Conservation (phyloP, 1,140 invertebrate species). For the Panagrolaimus sp. region DNA sequence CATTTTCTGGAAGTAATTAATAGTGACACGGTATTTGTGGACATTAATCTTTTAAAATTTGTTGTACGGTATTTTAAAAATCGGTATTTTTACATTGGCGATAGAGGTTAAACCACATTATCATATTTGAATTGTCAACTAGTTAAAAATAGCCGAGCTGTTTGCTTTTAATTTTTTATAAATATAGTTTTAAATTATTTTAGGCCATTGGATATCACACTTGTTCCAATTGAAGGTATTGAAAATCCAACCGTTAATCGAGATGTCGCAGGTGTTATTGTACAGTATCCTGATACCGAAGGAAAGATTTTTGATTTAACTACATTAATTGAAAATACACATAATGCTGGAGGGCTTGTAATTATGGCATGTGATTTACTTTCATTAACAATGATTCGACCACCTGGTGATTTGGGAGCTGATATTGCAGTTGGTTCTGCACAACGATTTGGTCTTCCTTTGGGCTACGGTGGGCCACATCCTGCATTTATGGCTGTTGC, state of each 20-base stretch:
- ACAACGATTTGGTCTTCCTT: conserved; percentile 82
- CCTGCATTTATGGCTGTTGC: conserved; percentile 78
- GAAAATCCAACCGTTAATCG: conserved; percentile 72
- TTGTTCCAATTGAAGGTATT: conserved; percentile 68
- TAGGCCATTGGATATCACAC: conserved; percentile 71
- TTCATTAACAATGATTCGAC: conserved; percentile 46
- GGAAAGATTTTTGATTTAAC: conserved; percentile 74
- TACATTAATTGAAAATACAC: conserved; percentile 73
- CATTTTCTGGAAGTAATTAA: not conserved
- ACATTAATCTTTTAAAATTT: too few species aligned
- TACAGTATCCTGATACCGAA: conserved; percentile 95
- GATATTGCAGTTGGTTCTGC: conserved; percentile 91
- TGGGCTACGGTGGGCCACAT: conserved; percentile 79
- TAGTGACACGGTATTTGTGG: not conserved
- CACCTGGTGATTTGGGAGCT: conserved; percentile 85
- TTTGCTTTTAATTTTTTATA: conserved; percentile 14
- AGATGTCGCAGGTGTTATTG: conserved; percentile 74
- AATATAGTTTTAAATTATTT: conserved; percentile 20
- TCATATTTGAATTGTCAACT: conserved; percentile 1
- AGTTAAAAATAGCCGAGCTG: not conserved
- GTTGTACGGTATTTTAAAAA: too few species aligned
- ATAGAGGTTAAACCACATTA: too few species aligned
- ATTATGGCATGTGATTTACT: conserved; percentile 53
- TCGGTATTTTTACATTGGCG: too few species aligned
- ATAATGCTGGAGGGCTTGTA: conserved; percentile 70